These are phyloP conservation scores for Trichopria drosophilae DNA, from an alignment of 2,888 invertebrate genomes.

Conservation along the genomic window DNA sequence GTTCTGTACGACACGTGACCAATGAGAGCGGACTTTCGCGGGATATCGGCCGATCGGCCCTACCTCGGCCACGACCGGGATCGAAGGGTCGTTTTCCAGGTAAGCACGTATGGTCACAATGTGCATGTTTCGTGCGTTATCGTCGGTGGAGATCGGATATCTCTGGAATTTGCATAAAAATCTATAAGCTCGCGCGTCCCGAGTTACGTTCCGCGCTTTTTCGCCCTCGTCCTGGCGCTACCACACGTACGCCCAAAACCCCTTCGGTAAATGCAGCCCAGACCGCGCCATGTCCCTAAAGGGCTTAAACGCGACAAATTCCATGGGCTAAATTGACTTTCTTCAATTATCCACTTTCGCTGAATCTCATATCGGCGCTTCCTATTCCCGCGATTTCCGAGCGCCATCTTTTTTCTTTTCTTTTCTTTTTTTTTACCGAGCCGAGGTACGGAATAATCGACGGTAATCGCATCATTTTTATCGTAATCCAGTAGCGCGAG, in stretches of 20 bases:
- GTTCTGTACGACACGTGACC: conserved; percentile 23
- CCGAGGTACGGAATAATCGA: no score
- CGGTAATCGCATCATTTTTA: no score
- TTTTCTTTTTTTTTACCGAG: no score
- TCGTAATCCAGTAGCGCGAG: no score
- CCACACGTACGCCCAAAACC: conserved; percentile 18
- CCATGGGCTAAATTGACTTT: no score
- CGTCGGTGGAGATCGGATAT: conserved; percentile 51
- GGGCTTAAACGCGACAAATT: no score
- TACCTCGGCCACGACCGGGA: conserved; percentile 2
- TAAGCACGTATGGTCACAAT: conserved; percentile 40
- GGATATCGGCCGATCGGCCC: conserved; percentile 30
- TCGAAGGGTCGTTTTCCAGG: conserved; percentile 39
- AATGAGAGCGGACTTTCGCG: conserved; percentile 29
- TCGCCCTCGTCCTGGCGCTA: conserved; percentile 32
- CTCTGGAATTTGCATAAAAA: conserved; percentile 58
- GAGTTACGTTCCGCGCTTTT: conserved; percentile 37
- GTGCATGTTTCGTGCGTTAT: conserved; percentile 49
- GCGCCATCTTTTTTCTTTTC: no score
- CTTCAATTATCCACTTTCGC: no score
- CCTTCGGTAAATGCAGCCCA: neutral
- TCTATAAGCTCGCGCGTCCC: conserved; percentile 50
- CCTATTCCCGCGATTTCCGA: no score
- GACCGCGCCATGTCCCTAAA: no score
- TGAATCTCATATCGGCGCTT: no score